Percentiles rank a stretch among this genome's conserved stretches.
Conservation (phyloP, 1,140 invertebrate genomes). For the Lethrus apterus region DNA sequence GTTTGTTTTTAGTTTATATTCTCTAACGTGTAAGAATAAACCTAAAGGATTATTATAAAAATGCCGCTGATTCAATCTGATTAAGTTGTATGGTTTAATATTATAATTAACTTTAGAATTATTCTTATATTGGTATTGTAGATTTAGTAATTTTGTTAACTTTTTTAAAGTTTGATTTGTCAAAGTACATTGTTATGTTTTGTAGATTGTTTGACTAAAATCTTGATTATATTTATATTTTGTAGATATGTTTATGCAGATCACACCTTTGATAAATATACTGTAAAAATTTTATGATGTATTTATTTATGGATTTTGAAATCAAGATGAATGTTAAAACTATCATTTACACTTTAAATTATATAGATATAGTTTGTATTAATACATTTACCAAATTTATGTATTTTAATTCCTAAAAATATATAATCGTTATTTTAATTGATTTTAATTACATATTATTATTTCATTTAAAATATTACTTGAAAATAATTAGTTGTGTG, state of each 20-base stretch:
- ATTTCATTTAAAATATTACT: too few species aligned
- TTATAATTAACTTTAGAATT: conserved; percentile 6
- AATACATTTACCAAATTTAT: conserved; percentile 29
- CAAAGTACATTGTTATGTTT: too few species aligned
- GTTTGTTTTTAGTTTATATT: conserved; percentile 7
- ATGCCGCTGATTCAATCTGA: too few species aligned
- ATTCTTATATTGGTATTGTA: conserved; percentile 14
- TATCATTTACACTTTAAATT: conserved; percentile 25
- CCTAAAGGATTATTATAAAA: background rate
- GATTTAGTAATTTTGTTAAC: too few species aligned
- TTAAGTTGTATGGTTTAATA: conserved; percentile 5
- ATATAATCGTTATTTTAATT: conserved; percentile 30
- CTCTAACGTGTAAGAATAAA: background rate
- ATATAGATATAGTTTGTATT: conserved; percentile 28
- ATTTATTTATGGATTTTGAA: conserved; percentile 15
- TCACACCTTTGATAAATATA: too few species aligned
- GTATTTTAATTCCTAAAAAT: conserved; percentile 29
- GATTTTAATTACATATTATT: too few species aligned
- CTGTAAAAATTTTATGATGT: conserved; percentile 18
- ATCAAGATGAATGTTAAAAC: conserved; percentile 16
- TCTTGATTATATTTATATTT: too few species aligned
- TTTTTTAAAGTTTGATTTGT: too few species aligned
- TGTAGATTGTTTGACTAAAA: too few species aligned
- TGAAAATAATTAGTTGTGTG: too few species aligned
- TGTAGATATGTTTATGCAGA: too few species aligned